Base-by-base conservation (phyloP, 2,797 vertebrate genomes). In the Aphelocoma californica region DNA sequence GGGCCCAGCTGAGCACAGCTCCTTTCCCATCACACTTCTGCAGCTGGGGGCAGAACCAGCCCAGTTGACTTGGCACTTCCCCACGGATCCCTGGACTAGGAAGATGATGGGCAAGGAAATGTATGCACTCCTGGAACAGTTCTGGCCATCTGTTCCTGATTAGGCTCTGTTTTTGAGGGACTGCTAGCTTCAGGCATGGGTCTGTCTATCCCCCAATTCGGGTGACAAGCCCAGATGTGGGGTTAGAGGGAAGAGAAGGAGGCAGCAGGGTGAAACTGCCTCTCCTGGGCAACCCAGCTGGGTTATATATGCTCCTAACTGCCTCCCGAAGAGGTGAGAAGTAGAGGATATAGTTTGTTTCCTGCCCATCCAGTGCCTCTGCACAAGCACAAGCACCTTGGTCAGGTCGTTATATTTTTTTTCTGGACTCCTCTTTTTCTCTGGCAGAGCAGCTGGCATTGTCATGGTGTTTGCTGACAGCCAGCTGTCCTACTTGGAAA, bases 21-120 rank as follows among this genome's bases (percentile, higher is more conserved):
- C 48, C 80, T 86, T 53, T 88, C 31, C n/a, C 29, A 42, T 38
- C 29, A 12, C 29, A 24, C 32, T 23, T 74, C 23, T 74, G 81
- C 65, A 81, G 42, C 44, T 32, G 26, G 20, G 29, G 32, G 8
- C 57, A 78, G 69, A 81, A 62, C 36, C n/a, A 38, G 18, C 47
- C 42, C 34, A 26, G 50, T 18, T 0, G 0, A 32, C 3, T 48
- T 57, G 45, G 34, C 0, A 7, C 8, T 62, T 82, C 45, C 40
- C 23, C 7, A 6, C 24, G 45, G 48, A 54, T 28, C 28, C 31
- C 50, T 25, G 40, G 28, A 5, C 23, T 31, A 44, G 51, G 62
- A 23, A 21, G 45, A 23, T 14, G 69, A 31, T 2, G 14, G 40
- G 34, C 45, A 53, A 53, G 42, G 53, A 60, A 66, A 47, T 2